Evolutionary conservation across 1,140 invertebrate species (phyloP), one percentile per base, ranked within the genome.

Genomic region (Lasioglossum albipes): DNA sequence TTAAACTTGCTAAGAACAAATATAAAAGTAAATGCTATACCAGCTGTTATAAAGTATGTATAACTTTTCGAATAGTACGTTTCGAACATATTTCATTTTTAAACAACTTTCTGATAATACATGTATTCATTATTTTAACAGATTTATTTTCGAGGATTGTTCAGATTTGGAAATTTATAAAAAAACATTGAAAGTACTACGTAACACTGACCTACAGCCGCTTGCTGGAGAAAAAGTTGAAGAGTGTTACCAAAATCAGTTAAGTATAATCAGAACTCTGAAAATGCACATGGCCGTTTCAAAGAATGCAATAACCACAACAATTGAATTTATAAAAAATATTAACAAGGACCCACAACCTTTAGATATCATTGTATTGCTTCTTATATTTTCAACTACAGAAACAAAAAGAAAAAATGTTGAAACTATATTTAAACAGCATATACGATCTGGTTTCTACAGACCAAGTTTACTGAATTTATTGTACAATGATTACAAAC

Each of bases 361-460:
- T 10, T 83, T 93, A 67, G 91, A 93, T 81, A 76, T 93, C 9
- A 90, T 93, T 31, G 81, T 93, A 65, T 69, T 90, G 7, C 81
- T 93, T 13, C 75, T 93, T 0, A 71, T 92, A 12, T 84, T 79
- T 22, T 74, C 82, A 22, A 87, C 78, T 10, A 84, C 88, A 41
- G 36, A 79, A 41, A 9, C 64, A 12, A 92, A 85, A 42, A 89
- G 84, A 22, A 93, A 93, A 89, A 84, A 76, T 64, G 74, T 90
- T 41, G 86, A 91, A 84, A 20, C 45, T 27, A 79, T 87, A 54
- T 57, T 93, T 4, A 91, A 90, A 73, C 88, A 89, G 54, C 89
- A 93, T 62, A 87, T 93, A 62, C 86, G 90, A 76, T 88, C 66
- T 77, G 92, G 92, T 10, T 91, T 86, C 89, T 93, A 92, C 45